These are phyloP conservation scores for Zoanthus solanderi DNA, from an alignment of 92 coral and sea anemone genomes.

Conservation along the genomic window DNA sequence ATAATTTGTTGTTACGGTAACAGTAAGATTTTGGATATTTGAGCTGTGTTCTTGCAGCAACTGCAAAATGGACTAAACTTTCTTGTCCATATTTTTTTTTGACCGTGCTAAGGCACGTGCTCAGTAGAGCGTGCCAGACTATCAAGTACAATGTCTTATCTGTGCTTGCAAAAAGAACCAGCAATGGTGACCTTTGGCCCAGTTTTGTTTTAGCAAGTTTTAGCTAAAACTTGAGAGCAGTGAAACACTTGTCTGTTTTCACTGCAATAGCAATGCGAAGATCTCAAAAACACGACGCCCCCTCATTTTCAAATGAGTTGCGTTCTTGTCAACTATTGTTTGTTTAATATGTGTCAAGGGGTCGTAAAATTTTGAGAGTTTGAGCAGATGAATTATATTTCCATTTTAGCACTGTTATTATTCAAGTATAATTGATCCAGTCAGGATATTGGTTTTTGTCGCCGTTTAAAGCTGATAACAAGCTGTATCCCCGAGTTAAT, in stretches of 20 bases:
- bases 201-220: neutral
- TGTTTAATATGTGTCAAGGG: neutral
- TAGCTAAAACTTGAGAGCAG: neutral
- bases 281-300: neutral
- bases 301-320: neutral
- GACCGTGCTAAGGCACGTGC: too few species aligned
- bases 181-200: conserved; percentile 39
- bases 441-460: neutral
- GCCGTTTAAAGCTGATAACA: neutral
- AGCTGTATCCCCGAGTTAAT: neutral
- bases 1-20: too few species aligned
- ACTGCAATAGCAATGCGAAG: neutral
- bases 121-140: too few species aligned
- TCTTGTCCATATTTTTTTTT: too few species aligned
- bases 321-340: neutral
- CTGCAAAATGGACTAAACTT: too few species aligned
- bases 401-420: neutral
- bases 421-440: neutral
- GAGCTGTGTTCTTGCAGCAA: too few species aligned
- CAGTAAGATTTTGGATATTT: too few species aligned
- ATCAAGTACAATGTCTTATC: neutral
- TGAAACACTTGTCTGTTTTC: conserved; percentile 8
- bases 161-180: neutral
- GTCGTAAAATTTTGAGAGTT: neutral
- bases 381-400: conserved; percentile 12